Evolutionary conservation across 2,113 vertebrate genomes (phyloP).

Genomic region (Ranitomeya variabilis): DNA sequence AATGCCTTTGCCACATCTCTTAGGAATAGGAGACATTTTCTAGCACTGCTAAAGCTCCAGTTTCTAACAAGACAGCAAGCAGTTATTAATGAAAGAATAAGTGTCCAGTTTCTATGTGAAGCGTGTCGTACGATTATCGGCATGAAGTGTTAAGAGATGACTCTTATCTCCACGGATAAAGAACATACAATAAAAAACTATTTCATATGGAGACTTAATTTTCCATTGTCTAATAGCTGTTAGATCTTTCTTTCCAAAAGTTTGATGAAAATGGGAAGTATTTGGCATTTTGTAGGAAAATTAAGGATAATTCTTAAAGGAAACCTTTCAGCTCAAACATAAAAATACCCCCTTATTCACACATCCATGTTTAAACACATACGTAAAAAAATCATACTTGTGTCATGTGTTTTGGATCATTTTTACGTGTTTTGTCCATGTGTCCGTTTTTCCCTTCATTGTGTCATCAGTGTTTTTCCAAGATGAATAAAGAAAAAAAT

Average conservation of each 20-base stretch:
- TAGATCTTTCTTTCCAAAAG: constrained; percentile 8
- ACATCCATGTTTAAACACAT: no score
- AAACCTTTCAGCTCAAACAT: background rate
- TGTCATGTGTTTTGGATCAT: no score
- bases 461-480: no score
- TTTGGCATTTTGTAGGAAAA: background rate
- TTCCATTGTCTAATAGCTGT: constrained; percentile 26
- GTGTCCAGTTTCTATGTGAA: background rate
- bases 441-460: no score
- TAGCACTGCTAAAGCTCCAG: background rate
- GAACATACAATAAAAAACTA: background rate
- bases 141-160: constrained; percentile 28
- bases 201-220: background rate
- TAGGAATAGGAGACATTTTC: constrained; percentile 3
- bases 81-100: constrained; percentile 28
- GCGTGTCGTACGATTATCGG: background rate
- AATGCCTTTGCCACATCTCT: constrained; percentile 13
- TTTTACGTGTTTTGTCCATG: no score
- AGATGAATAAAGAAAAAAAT: no score
- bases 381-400: no score
- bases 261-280: background rate
- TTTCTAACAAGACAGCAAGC: constrained; percentile 10
- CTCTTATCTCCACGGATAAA: constrained; percentile 18
- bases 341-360: no score
- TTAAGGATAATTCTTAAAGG: background rate